Evolutionary conservation across 2,888 invertebrate genomes (phyloP), one percentile per base, ranked within the genome.

Genomic region (Leistus spinibarbis): DNA sequence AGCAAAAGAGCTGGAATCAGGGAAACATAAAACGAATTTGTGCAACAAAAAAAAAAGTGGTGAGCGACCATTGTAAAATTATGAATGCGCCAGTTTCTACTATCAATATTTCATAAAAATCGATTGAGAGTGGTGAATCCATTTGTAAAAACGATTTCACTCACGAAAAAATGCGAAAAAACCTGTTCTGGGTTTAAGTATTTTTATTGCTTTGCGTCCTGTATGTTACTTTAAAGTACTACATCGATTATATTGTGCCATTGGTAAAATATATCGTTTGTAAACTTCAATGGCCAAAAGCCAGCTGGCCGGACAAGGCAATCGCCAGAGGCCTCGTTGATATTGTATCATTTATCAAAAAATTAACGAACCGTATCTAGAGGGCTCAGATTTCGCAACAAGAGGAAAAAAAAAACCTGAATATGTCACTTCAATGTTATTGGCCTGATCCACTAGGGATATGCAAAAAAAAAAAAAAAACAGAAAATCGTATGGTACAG

Each of bases 331-430:
- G 17, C 57, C 57, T 57, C 57, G 24, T 65, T 54, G 65, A 71
- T 71, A 71, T 65, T 65, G 65, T 65, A 65, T 65, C 71, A 71
- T 71, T 71, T 71, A 71, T 71, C 71, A 71, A 71, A 71, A 65
- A 71, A 71, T 65, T 71, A 71, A 71, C 71, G 71, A 71, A 65
- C 71, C 71, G 57, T 64, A 71, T 54, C 64, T 22, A 23, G 65
- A 71, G 56, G 71, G 56, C 23, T 71, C 54, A 65, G 56, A 71
- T 56, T 64, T 71, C 64, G 64, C 64, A 54, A 71, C 54, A 27
- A 71, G 65, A 71, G 17, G 13, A 60, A 71, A 71, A 60, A 71
- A 71, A 71, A 71, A 71, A 64, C 54, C 65, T 65, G 56, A 71
- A 71, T 71, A 71, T 71, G 64, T 71, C 63, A 20, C 13, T 22